phyloP scores from a whole-genome alignment of 1,140 invertebrate species.

The Euura saliciscinereae region DNA sequence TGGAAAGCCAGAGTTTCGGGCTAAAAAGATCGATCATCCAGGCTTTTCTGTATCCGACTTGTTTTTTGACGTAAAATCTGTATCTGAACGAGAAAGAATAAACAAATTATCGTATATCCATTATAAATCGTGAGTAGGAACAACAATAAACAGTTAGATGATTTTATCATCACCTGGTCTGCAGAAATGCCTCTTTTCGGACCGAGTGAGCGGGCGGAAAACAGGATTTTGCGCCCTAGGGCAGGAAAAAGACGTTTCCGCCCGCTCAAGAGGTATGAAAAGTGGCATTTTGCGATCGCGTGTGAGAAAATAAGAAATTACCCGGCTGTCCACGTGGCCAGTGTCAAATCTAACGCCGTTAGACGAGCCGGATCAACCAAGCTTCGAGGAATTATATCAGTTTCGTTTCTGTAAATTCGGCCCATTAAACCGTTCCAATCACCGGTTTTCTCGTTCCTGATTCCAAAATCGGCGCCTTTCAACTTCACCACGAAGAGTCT shows the following conservation, averaged over 20 bases:
- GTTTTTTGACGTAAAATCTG: background rate
- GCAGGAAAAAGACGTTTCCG: too few relatives aligned
- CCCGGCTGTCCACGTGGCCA: background rate
- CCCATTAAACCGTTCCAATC: background rate
- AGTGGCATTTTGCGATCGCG: too few relatives aligned
- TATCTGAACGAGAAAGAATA: background rate
- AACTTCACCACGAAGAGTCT: too few relatives aligned
- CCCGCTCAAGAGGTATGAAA: too few relatives aligned
- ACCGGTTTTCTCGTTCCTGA: background rate
- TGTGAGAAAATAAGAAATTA: too few relatives aligned
- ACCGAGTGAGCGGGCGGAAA: too few relatives aligned
- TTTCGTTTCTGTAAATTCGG: background rate
- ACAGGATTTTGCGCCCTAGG: too few relatives aligned
- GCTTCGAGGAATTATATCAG: background rate
- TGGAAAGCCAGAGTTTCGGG: background rate
- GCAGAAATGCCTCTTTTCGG: too few relatives aligned
- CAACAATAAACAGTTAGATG: too few relatives aligned
- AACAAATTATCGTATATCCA: too few relatives aligned
- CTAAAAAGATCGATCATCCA: background rate
- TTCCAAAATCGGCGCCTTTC: background rate
- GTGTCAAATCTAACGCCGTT: background rate
- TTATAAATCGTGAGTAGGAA: too few relatives aligned
- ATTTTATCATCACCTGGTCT: too few relatives aligned
- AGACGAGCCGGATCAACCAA: background rate
- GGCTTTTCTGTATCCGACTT: background rate